These are phyloP conservation scores for Cyclina sinensis DNA, from an alignment of 1,140 invertebrate genomes.

Conservation along the genomic window DNA sequence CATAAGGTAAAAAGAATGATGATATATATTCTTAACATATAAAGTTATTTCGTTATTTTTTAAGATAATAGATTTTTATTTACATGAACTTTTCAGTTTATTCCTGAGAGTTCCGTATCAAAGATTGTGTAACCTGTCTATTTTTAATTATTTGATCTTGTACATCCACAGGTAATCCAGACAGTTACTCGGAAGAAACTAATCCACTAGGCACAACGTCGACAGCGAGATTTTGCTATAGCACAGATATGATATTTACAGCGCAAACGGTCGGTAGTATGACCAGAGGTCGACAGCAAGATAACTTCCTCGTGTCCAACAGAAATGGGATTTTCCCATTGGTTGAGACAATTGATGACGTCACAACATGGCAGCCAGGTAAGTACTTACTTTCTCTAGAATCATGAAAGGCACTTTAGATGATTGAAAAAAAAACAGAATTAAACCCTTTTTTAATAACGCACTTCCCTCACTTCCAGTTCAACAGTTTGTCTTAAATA, in stretches of 20 bases:
- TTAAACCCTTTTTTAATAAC: too few species aligned
- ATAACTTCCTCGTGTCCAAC: constrained; percentile 44
- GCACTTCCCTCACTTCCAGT: too few species aligned
- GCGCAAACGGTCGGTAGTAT: not conserved
- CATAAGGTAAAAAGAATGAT: not conserved
- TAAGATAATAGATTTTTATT: too few species aligned
- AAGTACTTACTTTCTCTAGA: not conserved
- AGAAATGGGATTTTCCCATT: constrained; percentile 5
- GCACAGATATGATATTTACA: constrained; percentile 27
- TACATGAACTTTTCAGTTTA: too few species aligned
- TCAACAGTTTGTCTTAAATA: too few species aligned
- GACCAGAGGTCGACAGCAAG: not conserved
- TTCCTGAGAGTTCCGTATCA: too few species aligned
- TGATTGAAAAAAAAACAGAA: too few species aligned
- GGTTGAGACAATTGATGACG: constrained; percentile 48
- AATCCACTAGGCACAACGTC: constrained; percentile 25
- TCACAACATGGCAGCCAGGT: constrained; percentile 62
- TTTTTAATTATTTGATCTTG: too few species aligned
- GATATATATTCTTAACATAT: too few species aligned
- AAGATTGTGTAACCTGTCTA: too few species aligned
- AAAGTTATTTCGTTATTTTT: too few species aligned
- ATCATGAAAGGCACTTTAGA: too few species aligned
- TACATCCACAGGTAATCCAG: constrained; percentile 28
- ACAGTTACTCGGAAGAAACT: constrained; percentile 12
- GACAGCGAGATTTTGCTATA: not conserved